Percentiles rank a stretch among this genome's conserved stretches.
These are phyloP conservation scores for Amblyraja radiata DNA, from an alignment of 2,797 vertebrate species.

Conservation along the genomic window DNA sequence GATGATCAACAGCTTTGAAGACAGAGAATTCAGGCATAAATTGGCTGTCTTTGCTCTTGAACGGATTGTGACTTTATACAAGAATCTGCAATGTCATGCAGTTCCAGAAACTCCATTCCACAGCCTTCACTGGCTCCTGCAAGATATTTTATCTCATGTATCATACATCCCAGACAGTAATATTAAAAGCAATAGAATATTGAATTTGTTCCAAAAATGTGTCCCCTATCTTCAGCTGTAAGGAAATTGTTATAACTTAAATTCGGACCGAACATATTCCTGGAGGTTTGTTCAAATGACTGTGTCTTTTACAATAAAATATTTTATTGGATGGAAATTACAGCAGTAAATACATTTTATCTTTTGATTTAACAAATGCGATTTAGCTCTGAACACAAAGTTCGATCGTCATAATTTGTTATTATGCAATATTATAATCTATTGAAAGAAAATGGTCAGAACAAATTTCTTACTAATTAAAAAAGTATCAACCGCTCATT, in stretches of 20 bases:
- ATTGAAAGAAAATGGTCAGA: neutral
- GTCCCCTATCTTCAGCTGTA: neutral
- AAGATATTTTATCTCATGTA: neutral
- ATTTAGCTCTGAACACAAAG: neutral
- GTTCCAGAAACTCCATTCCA: neutral
- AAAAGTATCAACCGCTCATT: neutral
- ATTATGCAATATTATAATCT: neutral
- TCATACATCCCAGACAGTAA: neutral
- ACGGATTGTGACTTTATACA: neutral
- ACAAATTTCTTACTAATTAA: neutral
- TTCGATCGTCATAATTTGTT: neutral
- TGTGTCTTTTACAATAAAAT: neutral
- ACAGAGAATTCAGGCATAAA: neutral
- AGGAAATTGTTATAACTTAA: neutral
- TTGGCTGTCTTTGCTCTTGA: slow-evolving; percentile 1
- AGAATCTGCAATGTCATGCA: neutral
- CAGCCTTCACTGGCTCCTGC: neutral
- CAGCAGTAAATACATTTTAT: neutral
- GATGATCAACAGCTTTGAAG: neutral
- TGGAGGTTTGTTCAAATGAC: neutral
- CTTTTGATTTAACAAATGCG: neutral
- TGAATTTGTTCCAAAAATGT: neutral
- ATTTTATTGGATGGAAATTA: neutral
- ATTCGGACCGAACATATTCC: neutral
- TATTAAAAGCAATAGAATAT: neutral